phyloP scores from a whole-genome alignment of 2,888 invertebrate genomes.

The Arge pagana region DNA sequence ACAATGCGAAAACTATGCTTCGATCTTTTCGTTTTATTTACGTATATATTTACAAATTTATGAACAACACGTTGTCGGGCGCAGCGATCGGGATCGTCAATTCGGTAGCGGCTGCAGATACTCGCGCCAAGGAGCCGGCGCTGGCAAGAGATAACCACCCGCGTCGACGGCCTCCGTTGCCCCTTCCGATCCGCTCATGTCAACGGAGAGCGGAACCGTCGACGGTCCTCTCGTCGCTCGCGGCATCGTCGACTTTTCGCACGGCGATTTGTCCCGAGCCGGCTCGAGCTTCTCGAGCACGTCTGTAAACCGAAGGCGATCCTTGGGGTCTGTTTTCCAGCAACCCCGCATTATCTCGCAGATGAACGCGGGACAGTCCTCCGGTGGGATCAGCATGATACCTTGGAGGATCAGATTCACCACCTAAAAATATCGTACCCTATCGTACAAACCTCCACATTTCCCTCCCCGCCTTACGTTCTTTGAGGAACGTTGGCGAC shows the following conservation, averaged over 20 bases:
- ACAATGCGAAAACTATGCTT: no score
- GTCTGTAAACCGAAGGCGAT: constrained; percentile 74
- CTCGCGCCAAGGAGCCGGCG: constrained; percentile 61
- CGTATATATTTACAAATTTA: no score
- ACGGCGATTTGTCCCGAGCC: constrained; percentile 43
- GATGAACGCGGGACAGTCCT: constrained; percentile 74
- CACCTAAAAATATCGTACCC: constrained; percentile 59
- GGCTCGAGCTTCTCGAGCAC: constrained; percentile 70
- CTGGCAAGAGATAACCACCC: constrained; percentile 72
- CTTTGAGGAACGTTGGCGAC: not conserved
- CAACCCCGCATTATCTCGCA: constrained; percentile 78
- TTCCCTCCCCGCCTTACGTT: not conserved
- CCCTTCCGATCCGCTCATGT: constrained; percentile 26
- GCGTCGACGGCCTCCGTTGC: constrained; percentile 65
- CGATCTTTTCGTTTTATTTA: no score
- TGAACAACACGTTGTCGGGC: no score
- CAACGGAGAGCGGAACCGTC: constrained; percentile 44
- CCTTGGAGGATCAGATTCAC: constrained; percentile 80
- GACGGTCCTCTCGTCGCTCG: constrained; percentile 64
- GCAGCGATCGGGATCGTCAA: no score
- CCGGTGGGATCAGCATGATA: constrained; percentile 78
- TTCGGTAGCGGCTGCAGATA: constrained; percentile 62
- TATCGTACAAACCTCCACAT: no score
- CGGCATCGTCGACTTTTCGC: constrained; percentile 52
- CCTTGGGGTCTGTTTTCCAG: constrained; percentile 80